These are phyloP conservation scores for Pseudorhombus dupliciocellatus DNA, from an alignment of 2,113 vertebrate species.

Conservation along the genomic window DNA sequence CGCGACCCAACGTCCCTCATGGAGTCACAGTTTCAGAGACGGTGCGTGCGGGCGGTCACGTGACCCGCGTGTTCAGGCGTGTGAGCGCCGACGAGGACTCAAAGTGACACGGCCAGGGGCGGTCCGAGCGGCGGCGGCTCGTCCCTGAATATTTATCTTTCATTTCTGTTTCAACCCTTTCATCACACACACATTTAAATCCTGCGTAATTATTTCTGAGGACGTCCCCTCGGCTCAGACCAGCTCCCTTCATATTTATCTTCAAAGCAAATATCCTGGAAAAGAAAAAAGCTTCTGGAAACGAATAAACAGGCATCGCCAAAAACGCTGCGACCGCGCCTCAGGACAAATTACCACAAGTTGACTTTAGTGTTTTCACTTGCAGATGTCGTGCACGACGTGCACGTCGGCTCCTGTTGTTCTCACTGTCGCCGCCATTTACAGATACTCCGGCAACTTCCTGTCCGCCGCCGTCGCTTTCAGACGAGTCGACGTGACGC, in stretches of 20 bases:
- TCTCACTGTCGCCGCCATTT: neutral
- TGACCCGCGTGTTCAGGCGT: too few relatives aligned
- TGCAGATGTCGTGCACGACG: neutral
- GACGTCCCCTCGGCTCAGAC: constrained; percentile 28
- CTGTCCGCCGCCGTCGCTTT: neutral
- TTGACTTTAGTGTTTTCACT: constrained; percentile 22
- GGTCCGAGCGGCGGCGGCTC: neutral
- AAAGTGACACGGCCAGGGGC: neutral
- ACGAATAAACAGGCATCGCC: constrained; percentile 20
- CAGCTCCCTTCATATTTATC: constrained; percentile 41
- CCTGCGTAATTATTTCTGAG: constrained; percentile 32
- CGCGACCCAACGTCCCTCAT: too few relatives aligned
- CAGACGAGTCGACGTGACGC: too few relatives aligned
- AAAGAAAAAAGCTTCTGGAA: neutral
- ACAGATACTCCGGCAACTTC: neutral
- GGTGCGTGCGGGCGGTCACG: too few relatives aligned
- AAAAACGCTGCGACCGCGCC: constrained; percentile 4
- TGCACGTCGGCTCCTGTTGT: neutral
- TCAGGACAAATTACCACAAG: constrained; percentile 15
- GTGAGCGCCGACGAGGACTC: too few relatives aligned
- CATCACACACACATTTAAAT: constrained; percentile 23
- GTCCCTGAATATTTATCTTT: neutral
- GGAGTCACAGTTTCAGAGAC: too few relatives aligned
- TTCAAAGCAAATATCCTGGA: constrained; percentile 45
- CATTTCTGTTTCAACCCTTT: neutral